Evolutionary conservation across 2,113 vertebrate species (phyloP).

Genomic region (Oceanites oceanicus): DNA sequence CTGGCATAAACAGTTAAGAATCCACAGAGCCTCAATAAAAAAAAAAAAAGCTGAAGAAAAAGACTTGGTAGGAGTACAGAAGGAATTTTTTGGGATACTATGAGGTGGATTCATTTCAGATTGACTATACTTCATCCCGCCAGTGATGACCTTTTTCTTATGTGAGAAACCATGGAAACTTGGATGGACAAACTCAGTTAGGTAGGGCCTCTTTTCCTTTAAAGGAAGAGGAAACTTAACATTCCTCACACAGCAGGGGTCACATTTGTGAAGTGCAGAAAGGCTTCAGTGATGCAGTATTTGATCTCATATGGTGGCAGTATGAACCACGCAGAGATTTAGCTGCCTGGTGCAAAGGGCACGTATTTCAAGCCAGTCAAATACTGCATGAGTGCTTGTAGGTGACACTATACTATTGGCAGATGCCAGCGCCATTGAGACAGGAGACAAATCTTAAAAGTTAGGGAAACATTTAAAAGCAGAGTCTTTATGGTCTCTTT

Average conservation of each 20-base stretch:
- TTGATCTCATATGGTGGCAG: slow-evolving; percentile 46
- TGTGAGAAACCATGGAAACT: slow-evolving; percentile 32
- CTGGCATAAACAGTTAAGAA: not conserved
- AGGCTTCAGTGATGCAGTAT: not conserved
- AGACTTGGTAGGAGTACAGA: not conserved
- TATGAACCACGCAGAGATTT: not conserved
- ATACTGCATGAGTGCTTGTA: not conserved
- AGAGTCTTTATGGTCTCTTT: not conserved
- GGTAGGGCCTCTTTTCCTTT: slow-evolving; percentile 19
- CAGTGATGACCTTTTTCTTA: not conserved
- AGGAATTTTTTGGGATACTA: not conserved
- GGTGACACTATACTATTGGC: not conserved
- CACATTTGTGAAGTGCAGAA: slow-evolving; percentile 4
- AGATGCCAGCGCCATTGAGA: not conserved
- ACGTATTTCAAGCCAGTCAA: not conserved
- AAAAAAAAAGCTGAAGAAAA: not conserved
- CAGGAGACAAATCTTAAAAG: not conserved
- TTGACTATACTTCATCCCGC: not conserved
- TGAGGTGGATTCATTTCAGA: not conserved
- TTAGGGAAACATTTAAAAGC: not conserved
- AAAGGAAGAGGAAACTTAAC: slow-evolving; percentile 26
- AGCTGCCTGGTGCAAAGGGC: slow-evolving; percentile 21
- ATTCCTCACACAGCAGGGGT: slow-evolving; percentile 50
- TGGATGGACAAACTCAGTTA: slow-evolving; percentile 7
- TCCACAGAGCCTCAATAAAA: not conserved